A percentile compares a stretch with the other conserved stretches of the same genome.
These are phyloP conservation scores for Zaprionus taronus DNA, from an alignment of 1,140 invertebrate species.

Conservation along the genomic window DNA sequence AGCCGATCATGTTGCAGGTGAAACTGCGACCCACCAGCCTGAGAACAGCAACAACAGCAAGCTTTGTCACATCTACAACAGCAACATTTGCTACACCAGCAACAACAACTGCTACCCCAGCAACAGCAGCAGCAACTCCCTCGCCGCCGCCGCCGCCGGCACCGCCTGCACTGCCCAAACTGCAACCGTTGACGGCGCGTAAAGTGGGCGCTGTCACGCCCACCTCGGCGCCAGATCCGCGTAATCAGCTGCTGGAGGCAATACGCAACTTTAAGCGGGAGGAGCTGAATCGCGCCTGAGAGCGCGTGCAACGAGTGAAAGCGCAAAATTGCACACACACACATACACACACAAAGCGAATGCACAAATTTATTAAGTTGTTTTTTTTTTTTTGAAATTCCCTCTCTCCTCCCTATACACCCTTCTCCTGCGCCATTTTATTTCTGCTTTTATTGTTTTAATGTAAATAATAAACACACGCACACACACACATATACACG, in stretches of 20 bases:
- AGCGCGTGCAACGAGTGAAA: constrained; percentile 7
- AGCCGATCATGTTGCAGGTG: constrained; percentile 51
- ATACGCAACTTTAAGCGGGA: constrained; percentile 88
- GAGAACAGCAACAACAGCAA: constrained; percentile 6
- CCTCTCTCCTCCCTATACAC: not conserved
- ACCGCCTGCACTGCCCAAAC: constrained; percentile 83
- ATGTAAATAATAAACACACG: constrained; percentile 64
- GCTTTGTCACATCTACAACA: not conserved
- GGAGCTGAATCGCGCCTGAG: constrained; percentile 67
- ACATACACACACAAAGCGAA: constrained; percentile 46
- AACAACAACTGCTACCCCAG: not conserved
- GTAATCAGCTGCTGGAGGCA: constrained; percentile 89
- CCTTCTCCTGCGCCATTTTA: constrained; percentile 8
- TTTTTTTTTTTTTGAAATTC: constrained; percentile 9
- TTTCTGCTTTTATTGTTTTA: constrained; percentile 46
- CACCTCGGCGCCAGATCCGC: constrained; percentile 85
- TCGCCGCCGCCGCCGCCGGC: constrained; percentile 84
- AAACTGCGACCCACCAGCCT: constrained; percentile 48
- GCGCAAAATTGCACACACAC: not conserved
- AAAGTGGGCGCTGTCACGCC: constrained; percentile 54
- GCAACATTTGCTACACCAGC: constrained; percentile 8
- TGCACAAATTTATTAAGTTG: constrained; percentile 35
- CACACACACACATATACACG: constrained; percentile 10
- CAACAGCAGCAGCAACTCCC: constrained; percentile 28
- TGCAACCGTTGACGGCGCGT: constrained; percentile 54